phyloP scores from a whole-genome alignment of 1,140 invertebrate species.

The Drosophila setifemur region DNA sequence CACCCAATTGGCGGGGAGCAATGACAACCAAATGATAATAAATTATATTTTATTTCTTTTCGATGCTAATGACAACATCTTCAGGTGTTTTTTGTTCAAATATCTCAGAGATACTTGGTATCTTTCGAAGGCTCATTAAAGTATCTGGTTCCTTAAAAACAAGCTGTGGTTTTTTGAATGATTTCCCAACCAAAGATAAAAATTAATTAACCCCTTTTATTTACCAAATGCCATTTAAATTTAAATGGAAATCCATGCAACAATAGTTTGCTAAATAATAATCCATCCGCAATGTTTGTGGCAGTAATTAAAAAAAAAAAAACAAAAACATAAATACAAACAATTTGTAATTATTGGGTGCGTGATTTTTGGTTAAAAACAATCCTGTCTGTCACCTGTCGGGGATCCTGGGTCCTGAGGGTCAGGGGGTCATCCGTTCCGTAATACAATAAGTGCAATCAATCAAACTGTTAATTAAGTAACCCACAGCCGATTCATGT shows the following conservation, averaged over 20 bases:
- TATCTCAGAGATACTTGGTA: conserved; percentile 28
- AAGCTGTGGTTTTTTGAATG: too few species aligned
- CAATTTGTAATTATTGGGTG: conserved; percentile 66
- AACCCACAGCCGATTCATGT: conserved; percentile 61
- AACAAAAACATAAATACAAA: conserved; percentile 31
- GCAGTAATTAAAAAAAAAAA: conserved; percentile 71
- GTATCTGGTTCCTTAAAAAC: too few species aligned
- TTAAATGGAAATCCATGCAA: neutral
- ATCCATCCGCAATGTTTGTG: conserved; percentile 52
- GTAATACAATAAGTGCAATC: conserved; percentile 58
- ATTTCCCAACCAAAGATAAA: too few species aligned
- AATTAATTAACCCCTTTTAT: too few species aligned
- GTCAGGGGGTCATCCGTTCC: neutral
- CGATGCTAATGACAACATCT: conserved; percentile 61
- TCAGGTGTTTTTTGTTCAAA: conserved; percentile 36
- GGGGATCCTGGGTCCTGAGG: neutral
- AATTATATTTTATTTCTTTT: conserved; percentile 81
- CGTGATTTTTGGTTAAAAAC: conserved; percentile 72
- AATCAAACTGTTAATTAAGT: conserved; percentile 80
- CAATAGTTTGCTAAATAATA: conserved; percentile 60
- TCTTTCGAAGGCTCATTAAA: too few species aligned
- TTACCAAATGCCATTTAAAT: too few species aligned
- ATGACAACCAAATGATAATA: conserved; percentile 75
- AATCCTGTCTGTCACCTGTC: conserved; percentile 28
- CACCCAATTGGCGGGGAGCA: conserved; percentile 62